These are phyloP conservation scores for Molanna angustata DNA, from an alignment of 2,888 invertebrate species.

Conservation along the genomic window DNA sequence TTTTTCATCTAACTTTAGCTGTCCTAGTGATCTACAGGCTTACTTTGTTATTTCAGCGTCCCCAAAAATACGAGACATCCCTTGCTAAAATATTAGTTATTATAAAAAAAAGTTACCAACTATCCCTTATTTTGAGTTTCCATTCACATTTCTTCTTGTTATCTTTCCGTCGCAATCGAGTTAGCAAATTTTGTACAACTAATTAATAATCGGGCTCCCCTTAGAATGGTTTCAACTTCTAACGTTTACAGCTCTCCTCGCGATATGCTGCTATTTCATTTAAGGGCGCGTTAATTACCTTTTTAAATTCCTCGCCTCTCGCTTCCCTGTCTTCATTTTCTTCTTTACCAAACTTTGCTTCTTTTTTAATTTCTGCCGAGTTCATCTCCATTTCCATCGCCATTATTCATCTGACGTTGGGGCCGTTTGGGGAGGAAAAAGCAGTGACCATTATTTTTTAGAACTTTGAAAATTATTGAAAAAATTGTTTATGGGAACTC, in stretches of 20 bases:
- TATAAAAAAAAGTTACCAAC: no score
- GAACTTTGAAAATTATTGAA: no score
- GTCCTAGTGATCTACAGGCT: no score
- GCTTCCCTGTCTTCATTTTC: no score
- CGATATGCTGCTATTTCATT: constrained; percentile 11
- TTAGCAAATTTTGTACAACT: background rate
- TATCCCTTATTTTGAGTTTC: no score
- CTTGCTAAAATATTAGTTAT: no score
- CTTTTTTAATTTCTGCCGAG: constrained; percentile 29
- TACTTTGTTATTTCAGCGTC: no score
- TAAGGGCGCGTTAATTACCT: constrained; percentile 19
- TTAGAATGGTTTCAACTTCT: background rate
- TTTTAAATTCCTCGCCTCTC: constrained; percentile 16
- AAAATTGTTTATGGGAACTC: no score
- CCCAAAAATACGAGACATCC: no score
- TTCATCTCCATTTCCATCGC: constrained; percentile 29
- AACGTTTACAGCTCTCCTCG: background rate
- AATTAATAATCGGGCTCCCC: background rate
- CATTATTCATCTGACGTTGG: constrained; percentile 30
- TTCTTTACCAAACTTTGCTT: constrained; percentile 26
- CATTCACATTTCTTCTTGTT: no score
- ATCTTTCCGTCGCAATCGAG: background rate
- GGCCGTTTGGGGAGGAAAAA: background rate
- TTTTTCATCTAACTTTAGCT: no score
- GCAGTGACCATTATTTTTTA: background rate